phyloP scores from a whole-genome alignment of 2,888 invertebrate species.

The Gymnoscelis rufifasciata region DNA sequence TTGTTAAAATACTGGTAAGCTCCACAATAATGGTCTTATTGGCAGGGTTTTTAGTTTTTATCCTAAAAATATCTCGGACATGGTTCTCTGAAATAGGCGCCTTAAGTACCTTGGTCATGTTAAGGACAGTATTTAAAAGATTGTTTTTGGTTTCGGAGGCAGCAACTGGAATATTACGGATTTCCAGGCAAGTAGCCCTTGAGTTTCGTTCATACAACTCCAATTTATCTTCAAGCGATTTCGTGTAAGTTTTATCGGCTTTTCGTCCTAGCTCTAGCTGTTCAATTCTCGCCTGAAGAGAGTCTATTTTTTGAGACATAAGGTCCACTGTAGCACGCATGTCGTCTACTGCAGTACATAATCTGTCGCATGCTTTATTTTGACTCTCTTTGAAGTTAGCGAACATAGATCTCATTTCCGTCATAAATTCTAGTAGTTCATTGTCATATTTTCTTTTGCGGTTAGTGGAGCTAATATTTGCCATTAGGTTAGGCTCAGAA shows the following conservation, averaged over 20 bases:
- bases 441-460: neutral
- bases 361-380: neutral
- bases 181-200: neutral
- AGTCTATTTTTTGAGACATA: neutral
- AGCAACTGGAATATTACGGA: too few species aligned
- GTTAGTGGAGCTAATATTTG: neutral
- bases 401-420: constrained; percentile 2
- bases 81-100: too few species aligned
- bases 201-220: neutral
- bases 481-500: neutral
- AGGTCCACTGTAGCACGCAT: neutral
- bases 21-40: neutral
- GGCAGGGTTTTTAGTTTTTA: neutral
- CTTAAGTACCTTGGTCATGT: too few species aligned
- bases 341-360: neutral
- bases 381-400: neutral
- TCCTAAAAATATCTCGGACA: too few species aligned
- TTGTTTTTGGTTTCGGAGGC: too few species aligned
- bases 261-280: neutral
- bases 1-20: neutral
- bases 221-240: neutral
- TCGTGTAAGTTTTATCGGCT: neutral
- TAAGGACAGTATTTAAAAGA: too few species aligned
- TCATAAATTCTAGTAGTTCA: neutral
- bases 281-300: neutral